Percentiles rank a stretch among this genome's conserved stretches.
These are phyloP conservation scores for Athene cunicularia DNA, from an alignment of 2,113 vertebrate genomes.

Conservation along the genomic window DNA sequence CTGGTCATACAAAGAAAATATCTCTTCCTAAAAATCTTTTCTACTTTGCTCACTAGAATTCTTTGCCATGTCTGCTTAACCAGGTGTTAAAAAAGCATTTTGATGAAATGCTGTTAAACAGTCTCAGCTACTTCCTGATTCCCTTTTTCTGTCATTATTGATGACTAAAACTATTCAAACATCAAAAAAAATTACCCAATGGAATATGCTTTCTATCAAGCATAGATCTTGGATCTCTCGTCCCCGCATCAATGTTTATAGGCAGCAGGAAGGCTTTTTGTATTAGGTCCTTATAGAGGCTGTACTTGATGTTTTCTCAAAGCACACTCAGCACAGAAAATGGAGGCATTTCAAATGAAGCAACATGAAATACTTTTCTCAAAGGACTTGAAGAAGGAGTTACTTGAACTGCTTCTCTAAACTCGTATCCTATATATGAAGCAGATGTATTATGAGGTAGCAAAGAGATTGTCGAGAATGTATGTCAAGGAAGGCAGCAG, in stretches of 20 bases:
- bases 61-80: not conserved
- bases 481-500: not conserved
- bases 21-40: not conserved
- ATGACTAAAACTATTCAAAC: not conserved
- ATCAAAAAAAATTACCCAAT: not conserved
- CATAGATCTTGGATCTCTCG: not conserved
- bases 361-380: not conserved
- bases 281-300: not conserved
- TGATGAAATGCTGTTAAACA: not conserved
- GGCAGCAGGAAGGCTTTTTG: not conserved
- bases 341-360: not conserved
- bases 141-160: not conserved
- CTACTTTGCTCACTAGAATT: not conserved
- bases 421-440: not conserved
- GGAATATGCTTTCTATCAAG: not conserved
- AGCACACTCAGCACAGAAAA: not conserved
- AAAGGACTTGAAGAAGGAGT: not conserved
- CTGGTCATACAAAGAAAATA: not conserved
- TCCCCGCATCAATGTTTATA: not conserved
- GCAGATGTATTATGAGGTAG: not conserved
- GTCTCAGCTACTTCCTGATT: not conserved
- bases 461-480: not conserved
- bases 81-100: not conserved
- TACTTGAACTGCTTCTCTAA: not conserved
- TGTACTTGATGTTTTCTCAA: not conserved